Evolutionary conservation across 2,888 invertebrate species (phyloP).

Genomic region (Agrenia bidenticulata): DNA sequence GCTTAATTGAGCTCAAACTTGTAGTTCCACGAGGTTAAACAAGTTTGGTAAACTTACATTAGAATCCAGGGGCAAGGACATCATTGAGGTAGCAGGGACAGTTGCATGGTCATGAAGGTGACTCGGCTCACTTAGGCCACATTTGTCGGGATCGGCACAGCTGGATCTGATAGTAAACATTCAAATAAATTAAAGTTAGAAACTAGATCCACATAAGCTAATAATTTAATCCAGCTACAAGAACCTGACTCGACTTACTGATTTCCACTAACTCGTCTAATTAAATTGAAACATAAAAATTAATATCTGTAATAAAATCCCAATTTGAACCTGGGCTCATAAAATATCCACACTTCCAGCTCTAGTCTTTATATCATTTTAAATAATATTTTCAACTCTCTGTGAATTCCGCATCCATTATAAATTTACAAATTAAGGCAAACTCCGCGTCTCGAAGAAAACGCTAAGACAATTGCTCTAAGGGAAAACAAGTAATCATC

Average conservation of each 20-base stretch:
- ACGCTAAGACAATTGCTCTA: not conserved
- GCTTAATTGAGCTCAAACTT: not conserved
- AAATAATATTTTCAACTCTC: not conserved
- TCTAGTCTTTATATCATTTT: too few species aligned
- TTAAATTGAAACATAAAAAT: slow-evolving; percentile 17
- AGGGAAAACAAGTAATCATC: not conserved
- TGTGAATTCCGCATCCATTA: not conserved
- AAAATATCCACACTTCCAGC: not conserved
- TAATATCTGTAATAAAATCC: slow-evolving; percentile 6
- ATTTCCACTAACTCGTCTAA: not conserved
- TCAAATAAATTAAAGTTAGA: not conserved
- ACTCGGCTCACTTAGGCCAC: slow-evolving; percentile 32
- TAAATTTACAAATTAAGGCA: not conserved
- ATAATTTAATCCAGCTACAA: not conserved
- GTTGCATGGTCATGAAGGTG: slow-evolving; percentile 23
- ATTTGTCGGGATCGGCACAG: slow-evolving; percentile 37
- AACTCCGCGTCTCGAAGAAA: not conserved
- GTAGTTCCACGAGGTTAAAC: not conserved
- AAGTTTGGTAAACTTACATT: slow-evolving; percentile 21
- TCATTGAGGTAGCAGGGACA: slow-evolving; percentile 35
- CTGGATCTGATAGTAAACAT: slow-evolving; percentile 21
- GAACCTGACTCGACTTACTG: not conserved
- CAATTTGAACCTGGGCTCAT: not conserved
- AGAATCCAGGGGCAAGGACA: slow-evolving; percentile 41
- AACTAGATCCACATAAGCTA: not conserved